These are phyloP conservation scores for Philereme vetulata DNA, from an alignment of 2,888 invertebrate genomes.

Conservation along the genomic window DNA sequence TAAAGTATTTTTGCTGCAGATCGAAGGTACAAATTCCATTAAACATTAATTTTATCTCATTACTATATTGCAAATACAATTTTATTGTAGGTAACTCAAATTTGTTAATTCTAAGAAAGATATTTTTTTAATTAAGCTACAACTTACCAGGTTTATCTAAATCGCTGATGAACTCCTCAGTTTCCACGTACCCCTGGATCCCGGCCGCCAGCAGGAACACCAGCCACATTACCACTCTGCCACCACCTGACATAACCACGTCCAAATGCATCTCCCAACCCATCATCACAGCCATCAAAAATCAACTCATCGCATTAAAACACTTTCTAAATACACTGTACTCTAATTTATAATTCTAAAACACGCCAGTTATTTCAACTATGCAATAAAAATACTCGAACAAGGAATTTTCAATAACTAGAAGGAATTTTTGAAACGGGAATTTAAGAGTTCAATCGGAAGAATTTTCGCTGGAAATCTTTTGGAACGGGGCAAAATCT, in stretches of 20 bases:
- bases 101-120: background rate
- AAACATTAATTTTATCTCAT: too few relatives aligned
- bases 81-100: too few relatives aligned
- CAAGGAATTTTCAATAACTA: slow-evolving; percentile 24
- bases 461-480: slow-evolving; percentile 9
- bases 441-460: slow-evolving; percentile 1
- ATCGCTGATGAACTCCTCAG: slow-evolving; percentile 82
- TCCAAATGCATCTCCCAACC: slow-evolving; percentile 30
- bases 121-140: background rate
- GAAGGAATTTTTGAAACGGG: slow-evolving; percentile 9
- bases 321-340: background rate
- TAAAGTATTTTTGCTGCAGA: too few relatives aligned
- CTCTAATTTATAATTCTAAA: background rate
- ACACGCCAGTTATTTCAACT: background rate
- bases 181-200: slow-evolving; percentile 75
- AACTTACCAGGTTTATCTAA: slow-evolving; percentile 82
- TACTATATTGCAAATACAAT: too few relatives aligned
- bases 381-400: slow-evolving; percentile 14
- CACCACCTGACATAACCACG: slow-evolving; percentile 39
- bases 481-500: background rate
- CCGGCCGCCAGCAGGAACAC: slow-evolving; percentile 60
- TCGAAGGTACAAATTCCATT: too few relatives aligned
- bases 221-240: slow-evolving; percentile 43
- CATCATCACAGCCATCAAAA: slow-evolving; percentile 13
- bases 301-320: background rate